A percentile compares a stretch with the other conserved stretches of the same genome.
Conservation (phyloP, 1,140 invertebrate species). For the Chironomus tepperi region DNA sequence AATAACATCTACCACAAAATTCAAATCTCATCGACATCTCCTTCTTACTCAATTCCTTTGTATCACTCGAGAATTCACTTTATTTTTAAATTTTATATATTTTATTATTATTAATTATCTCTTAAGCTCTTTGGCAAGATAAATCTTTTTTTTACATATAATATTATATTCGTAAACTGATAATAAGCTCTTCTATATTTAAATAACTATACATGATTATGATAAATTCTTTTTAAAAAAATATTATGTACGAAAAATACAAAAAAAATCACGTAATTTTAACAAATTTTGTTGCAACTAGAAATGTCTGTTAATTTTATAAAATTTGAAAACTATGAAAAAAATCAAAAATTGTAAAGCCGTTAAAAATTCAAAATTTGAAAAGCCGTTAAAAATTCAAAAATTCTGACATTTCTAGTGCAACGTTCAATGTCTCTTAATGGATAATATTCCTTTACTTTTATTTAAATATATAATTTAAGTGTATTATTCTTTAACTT, state of each 20-base stretch:
- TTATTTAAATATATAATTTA: not conserved
- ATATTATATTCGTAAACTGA: not conserved
- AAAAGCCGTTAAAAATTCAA: no score
- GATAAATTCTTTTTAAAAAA: not conserved
- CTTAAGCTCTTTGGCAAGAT: no score
- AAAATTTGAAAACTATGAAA: no score
- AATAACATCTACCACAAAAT: no score
- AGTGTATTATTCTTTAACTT: constrained; percentile 16
- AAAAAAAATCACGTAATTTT: constrained; percentile 13
- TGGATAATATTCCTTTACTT: not conserved
- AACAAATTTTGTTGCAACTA: not conserved
- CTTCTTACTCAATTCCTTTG: no score
- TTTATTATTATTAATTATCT: no score
- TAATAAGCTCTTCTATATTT: not conserved
- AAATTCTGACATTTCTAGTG: not conserved
- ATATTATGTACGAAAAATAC: not conserved
- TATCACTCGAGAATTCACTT: no score
- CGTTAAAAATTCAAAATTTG: no score
- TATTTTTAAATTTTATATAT: no score
- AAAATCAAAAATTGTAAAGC: no score
- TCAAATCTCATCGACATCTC: no score
- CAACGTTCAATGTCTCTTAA: not conserved
- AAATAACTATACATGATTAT: no score
- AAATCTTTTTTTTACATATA: not conserved
- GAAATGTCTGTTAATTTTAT: not conserved